Conservation (phyloP, 2,797 vertebrate genomes). For the Loriculus beryllinus region DNA sequence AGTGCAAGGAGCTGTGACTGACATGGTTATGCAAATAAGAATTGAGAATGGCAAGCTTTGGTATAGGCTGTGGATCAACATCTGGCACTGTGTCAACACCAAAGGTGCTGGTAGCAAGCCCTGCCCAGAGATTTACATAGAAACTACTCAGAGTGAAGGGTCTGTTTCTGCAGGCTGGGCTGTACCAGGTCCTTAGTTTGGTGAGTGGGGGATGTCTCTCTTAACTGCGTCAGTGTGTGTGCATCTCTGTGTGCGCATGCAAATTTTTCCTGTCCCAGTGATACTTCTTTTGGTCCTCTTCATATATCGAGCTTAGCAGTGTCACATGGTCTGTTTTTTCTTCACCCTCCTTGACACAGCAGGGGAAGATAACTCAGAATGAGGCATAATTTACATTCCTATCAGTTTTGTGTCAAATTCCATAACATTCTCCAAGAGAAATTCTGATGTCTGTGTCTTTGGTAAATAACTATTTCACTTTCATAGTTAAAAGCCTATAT, state of each 20-base stretch:
- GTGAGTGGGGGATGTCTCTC: neutral
- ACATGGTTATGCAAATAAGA: neutral
- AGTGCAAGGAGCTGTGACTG: neutral
- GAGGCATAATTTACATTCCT: neutral
- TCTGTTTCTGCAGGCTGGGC: neutral
- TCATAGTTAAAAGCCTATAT: neutral
- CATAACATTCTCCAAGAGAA: neutral
- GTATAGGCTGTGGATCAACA: neutral
- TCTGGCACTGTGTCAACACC: neutral
- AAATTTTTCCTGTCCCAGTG: neutral
- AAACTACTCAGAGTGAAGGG: fast-evolving
- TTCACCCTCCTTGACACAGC: neutral
- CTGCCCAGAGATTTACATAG: neutral
- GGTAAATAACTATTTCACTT: neutral
- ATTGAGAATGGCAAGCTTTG: neutral
- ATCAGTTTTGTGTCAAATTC: neutral
- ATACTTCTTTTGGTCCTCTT: neutral
- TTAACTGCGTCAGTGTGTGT: neutral
- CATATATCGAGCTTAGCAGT: neutral
- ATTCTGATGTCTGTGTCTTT: neutral
- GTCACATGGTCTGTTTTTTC: neutral
- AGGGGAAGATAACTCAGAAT: neutral
- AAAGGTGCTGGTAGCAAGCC: neutral
- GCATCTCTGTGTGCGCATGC: neutral
- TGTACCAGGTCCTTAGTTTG: neutral